Evolutionary conservation across 1,140 invertebrate genomes (phyloP).

Genomic region (Panagrolaimus sp.): DNA sequence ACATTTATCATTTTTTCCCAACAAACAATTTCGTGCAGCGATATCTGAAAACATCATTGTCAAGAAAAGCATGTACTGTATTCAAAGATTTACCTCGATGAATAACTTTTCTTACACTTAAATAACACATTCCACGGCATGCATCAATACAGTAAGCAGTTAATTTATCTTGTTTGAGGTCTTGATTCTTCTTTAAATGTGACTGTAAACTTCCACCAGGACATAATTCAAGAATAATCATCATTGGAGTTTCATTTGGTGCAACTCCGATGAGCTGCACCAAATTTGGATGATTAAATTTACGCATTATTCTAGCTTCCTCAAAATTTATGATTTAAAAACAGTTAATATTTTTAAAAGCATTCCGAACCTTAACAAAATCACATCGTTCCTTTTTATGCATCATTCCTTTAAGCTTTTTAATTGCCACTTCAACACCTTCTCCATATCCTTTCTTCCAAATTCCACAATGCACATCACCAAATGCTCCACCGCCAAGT

Average conservation of each 20-base stretch:
- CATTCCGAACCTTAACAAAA: constrained; percentile 10
- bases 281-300: constrained; percentile 39
- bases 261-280: constrained; percentile 33
- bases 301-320: constrained; percentile 27
- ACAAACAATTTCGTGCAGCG: constrained; percentile 18
- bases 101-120: constrained; percentile 10
- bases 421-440: constrained; percentile 3
- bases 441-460: constrained; percentile 14
- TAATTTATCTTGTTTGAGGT: constrained; percentile 15
- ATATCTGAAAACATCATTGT: constrained; percentile 13
- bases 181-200: constrained; percentile 1
- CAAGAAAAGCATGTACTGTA: not conserved
- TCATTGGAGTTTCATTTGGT: constrained; percentile 31
- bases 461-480: constrained; percentile 4
- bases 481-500: constrained; percentile 13
- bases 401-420: constrained; percentile 19
- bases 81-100: not conserved
- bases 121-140: constrained; percentile 33
- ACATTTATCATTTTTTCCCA: constrained; percentile 13
- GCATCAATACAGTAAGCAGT: constrained; percentile 22
- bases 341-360: not conserved
- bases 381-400: constrained; percentile 7
- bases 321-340: constrained; percentile 4
- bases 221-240: constrained; percentile 33
- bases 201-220: constrained; percentile 21